Conservation (phyloP, 2,797 vertebrate species). For the Anisognathus igniventris region DNA sequence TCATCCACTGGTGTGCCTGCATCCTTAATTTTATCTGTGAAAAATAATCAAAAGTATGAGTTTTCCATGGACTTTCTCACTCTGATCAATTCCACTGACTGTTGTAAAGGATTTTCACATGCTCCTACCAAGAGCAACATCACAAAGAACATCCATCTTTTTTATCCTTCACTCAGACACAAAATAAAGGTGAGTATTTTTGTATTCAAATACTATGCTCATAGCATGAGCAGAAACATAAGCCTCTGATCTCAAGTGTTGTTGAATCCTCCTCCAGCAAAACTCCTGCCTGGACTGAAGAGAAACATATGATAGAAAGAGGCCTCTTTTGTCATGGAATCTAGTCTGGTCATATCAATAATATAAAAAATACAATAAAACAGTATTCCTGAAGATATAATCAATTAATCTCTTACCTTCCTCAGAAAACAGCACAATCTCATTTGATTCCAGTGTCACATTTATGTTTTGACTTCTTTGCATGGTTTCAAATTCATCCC, state of each 20-base stretch:
- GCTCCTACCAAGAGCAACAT: background rate
- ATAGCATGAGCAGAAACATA: background rate
- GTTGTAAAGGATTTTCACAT: background rate
- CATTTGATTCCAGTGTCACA: background rate
- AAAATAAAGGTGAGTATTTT: background rate
- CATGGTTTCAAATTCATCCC: conserved; percentile 35
- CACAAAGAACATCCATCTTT: background rate
- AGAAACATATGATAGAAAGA: background rate
- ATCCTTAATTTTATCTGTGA: conserved; percentile 64
- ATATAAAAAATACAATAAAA: background rate
- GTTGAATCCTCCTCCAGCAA: background rate
- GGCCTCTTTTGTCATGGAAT: background rate
- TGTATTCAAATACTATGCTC: background rate
- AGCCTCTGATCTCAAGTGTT: background rate
- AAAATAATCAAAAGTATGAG: background rate
- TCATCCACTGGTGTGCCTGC: conserved; percentile 66
- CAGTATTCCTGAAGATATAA: background rate
- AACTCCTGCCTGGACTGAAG: background rate
- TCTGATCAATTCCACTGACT: background rate
- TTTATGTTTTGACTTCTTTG: conserved; percentile 33
- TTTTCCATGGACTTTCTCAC: background rate
- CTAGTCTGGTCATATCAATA: background rate
- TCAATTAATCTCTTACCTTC: conserved; percentile 46
- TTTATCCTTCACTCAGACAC: background rate
- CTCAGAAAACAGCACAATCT: conserved; percentile 39